Evolutionary conservation across 1,140 invertebrate species (phyloP).

Genomic region (Rhopalosiphum maidis): DNA sequence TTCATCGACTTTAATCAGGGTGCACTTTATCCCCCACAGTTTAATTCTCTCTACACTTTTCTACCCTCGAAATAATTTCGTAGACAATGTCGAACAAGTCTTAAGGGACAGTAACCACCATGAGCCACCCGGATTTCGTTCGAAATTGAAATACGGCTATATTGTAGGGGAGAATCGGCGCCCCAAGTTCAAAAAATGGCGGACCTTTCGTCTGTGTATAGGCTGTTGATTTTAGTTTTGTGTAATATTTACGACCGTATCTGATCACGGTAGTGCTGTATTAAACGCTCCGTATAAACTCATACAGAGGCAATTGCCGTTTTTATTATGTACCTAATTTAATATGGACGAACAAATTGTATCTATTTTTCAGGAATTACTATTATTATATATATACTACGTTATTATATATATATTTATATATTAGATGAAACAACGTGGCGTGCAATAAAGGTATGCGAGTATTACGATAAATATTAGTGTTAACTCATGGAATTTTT

Average conservation of each 20-base stretch:
- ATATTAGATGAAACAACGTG: not conserved
- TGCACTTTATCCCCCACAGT: slow-evolving; percentile 43
- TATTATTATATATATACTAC: not conserved
- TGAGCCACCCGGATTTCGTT: slow-evolving; percentile 45
- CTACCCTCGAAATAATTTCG: slow-evolving; percentile 40
- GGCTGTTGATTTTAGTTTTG: slow-evolving; percentile 43
- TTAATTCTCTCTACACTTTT: slow-evolving; percentile 48
- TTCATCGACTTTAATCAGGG: slow-evolving; percentile 47
- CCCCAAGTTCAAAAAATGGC: slow-evolving; percentile 40
- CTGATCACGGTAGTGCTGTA: not conserved
- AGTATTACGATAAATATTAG: not conserved
- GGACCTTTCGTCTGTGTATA: not conserved
- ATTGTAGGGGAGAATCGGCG: slow-evolving; percentile 43
- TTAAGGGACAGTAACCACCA: slow-evolving; percentile 44
- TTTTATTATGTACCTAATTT: slow-evolving; percentile 13
- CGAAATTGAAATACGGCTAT: slow-evolving; percentile 40
- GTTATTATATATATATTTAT: not conserved
- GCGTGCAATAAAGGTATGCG: not conserved
- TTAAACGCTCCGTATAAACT: not conserved
- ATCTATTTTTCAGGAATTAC: not conserved
- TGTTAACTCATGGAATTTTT: not conserved
- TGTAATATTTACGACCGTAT: slow-evolving; percentile 44
- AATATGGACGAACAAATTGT: not conserved
- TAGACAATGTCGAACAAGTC: slow-evolving; percentile 39
- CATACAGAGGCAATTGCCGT: not conserved